Evolutionary conservation across 2,888 invertebrate genomes (phyloP).

Genomic region (Latrodectus hesperus): DNA sequence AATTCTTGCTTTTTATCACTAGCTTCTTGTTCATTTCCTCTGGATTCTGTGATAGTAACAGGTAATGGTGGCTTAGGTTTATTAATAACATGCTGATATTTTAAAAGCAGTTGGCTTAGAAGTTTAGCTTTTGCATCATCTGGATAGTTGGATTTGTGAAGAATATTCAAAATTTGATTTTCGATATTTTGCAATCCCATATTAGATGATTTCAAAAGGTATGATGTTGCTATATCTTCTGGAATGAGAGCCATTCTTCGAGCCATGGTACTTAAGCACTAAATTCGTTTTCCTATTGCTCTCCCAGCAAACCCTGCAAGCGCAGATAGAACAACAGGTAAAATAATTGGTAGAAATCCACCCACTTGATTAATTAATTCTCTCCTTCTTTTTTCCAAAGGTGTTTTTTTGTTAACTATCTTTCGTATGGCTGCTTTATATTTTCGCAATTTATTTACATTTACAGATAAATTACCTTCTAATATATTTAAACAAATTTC

Average conservation of each 20-base stretch:
- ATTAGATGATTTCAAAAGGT: too few relatives aligned
- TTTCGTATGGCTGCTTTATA: constrained; percentile 20
- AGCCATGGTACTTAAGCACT: constrained; percentile 1
- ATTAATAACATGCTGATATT: not conserved
- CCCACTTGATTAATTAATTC: constrained; percentile 74
- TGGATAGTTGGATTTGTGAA: not conserved
- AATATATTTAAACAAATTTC: constrained; percentile 4
- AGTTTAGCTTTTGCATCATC: constrained; percentile 7
- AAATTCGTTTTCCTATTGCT: not conserved
- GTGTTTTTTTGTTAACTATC: not conserved
- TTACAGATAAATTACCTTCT: not conserved
- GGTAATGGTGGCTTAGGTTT: not conserved
- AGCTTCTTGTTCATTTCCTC: not conserved
- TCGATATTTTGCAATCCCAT: constrained; percentile 1
- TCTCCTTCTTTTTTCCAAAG: not conserved
- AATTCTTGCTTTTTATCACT: not conserved
- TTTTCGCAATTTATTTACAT: not conserved
- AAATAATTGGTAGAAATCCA: constrained; percentile 31
- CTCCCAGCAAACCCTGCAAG: too few relatives aligned
- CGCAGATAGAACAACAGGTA: too few relatives aligned
- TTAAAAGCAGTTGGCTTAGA: too few relatives aligned
- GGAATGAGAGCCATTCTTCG: constrained; percentile 2
- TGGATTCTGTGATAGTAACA: not conserved
- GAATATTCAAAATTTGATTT: not conserved
- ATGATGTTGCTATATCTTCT: not conserved